Percentiles rank a stretch among this genome's conserved stretches.
Evolutionary conservation across 2,113 vertebrate genomes (phyloP).

Genomic region (Sinocyclocheilus maitianheensis): DNA sequence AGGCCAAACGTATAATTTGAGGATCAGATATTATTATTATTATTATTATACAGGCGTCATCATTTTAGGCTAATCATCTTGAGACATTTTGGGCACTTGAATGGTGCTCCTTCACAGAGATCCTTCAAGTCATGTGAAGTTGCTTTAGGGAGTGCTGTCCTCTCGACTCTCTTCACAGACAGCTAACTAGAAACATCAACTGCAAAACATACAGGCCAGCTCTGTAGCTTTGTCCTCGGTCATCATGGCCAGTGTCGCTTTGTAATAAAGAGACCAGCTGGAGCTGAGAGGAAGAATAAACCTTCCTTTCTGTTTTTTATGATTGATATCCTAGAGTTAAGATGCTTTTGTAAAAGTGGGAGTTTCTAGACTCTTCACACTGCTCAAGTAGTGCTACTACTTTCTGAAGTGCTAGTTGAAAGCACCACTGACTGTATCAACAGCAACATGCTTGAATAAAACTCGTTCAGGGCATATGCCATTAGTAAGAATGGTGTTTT

Average conservation of each 20-base stretch:
- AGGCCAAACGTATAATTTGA: neutral
- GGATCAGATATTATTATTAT: neutral
- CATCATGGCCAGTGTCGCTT: slow-evolving; percentile 21
- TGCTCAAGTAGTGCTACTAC: slow-evolving; percentile 35
- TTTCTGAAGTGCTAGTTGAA: slow-evolving; percentile 48
- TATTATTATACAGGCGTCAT: neutral
- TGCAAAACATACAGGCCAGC: neutral
- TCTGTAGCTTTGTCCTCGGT: neutral
- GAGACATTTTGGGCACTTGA: neutral
- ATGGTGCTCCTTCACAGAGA: slow-evolving; percentile 6
- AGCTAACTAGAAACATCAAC: slow-evolving; percentile 15
- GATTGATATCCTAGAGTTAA: slow-evolving; percentile 14
- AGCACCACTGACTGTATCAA: neutral
- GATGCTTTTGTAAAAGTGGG: slow-evolving; percentile 37
- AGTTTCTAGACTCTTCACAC: slow-evolving; percentile 36
- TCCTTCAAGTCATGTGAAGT: neutral
- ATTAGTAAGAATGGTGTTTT: slow-evolving; percentile 17
- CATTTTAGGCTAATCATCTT: slow-evolving; percentile 12
- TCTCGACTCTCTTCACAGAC: slow-evolving; percentile 22
- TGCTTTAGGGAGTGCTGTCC: slow-evolving; percentile 14
- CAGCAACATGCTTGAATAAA: slow-evolving; percentile 36
- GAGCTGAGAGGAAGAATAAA: neutral
- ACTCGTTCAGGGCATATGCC: slow-evolving; percentile 1
- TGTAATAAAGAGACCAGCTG: slow-evolving; percentile 37
- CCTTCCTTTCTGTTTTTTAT: neutral